Evolutionary conservation across 1,140 invertebrate genomes (phyloP), one percentile per base, ranked within the genome.

Genomic region (Ceratosolen fusciceps): DNA sequence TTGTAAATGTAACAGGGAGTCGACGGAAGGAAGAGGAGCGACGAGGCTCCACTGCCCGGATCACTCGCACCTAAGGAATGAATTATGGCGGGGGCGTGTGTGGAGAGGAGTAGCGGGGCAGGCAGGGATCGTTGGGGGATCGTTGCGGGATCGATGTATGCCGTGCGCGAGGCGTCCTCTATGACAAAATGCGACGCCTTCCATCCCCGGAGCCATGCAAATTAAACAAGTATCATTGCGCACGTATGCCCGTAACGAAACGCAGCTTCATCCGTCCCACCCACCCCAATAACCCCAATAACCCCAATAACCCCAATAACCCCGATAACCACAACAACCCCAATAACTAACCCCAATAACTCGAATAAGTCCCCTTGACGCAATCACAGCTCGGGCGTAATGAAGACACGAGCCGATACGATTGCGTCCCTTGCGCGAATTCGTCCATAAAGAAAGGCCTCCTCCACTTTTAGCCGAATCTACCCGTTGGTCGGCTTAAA

Each of bases 171-270:
- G 43, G 62, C 65, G 26, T 54, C 49, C 47, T 68, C 47, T 70
- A 78, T 62, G 70, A 67, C 47, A 78, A 70, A 73, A 79, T 79
- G 58, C 70, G 19, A 16, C 31, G 58, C 58, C 43, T 72, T 72
- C 72, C 68, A 78, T 78, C 56, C 72, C 72, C 39, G 39, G 56
- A 65, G 77, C 73, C 73, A 79, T 79, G 77, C 77, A 79, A 79
- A 79, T 79, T 73, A 73, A 65, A n/a, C 76, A 31, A 21, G 65
- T 39, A 58, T 56, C n/a, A n/a, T 49, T 31, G 62, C 43, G 74
- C 62, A 21, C 19, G 49, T 37, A 49, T 3, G 60, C 74, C 21
- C 47, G 60, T 24, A 47, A 60, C 74, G 74, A 54, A 68, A 76
- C 47, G 74, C 5, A 54, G 31, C n/a, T 47, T 7, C 34, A 60